phyloP scores from a whole-genome alignment of 2,797 vertebrate species.

The Apodemus agrarius region DNA sequence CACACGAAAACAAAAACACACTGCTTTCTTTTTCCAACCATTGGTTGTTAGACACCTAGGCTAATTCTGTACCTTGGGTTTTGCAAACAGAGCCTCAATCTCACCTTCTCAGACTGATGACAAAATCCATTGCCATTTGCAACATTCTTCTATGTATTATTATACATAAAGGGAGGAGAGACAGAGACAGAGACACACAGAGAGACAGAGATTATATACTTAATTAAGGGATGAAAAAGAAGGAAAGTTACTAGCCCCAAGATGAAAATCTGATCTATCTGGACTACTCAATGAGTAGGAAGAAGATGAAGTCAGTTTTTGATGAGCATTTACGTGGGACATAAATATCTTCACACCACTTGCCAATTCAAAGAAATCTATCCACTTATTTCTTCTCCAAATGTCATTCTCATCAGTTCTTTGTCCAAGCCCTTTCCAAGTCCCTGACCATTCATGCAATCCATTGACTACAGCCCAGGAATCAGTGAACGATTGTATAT shows the following conservation, averaged over 20 bases:
- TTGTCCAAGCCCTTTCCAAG: background rate
- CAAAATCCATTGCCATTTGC: slow-evolving; percentile 2
- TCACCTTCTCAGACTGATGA: background rate
- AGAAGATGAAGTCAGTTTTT: background rate
- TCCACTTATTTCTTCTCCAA: background rate
- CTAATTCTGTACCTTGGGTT: background rate
- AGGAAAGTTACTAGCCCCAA: slow-evolving; percentile 6
- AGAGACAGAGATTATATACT: background rate
- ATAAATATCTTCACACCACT: background rate
- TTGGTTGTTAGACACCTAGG: background rate
- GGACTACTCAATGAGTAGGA: background rate
- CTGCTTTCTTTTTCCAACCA: background rate
- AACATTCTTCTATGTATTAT: background rate
- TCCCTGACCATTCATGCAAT: background rate
- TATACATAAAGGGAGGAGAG: background rate
- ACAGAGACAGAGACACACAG: background rate
- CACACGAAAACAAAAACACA: background rate
- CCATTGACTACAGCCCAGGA: background rate
- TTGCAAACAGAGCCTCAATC: background rate
- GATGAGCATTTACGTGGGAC: background rate
- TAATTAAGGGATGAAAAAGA: background rate
- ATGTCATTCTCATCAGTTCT: background rate
- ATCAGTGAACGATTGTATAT: background rate
- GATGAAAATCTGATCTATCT: background rate
- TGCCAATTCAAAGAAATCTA: background rate